Percentiles rank a stretch among this genome's conserved stretches.
Conservation (phyloP, 2,888 invertebrate species). For the Leucophora obtusa region DNA sequence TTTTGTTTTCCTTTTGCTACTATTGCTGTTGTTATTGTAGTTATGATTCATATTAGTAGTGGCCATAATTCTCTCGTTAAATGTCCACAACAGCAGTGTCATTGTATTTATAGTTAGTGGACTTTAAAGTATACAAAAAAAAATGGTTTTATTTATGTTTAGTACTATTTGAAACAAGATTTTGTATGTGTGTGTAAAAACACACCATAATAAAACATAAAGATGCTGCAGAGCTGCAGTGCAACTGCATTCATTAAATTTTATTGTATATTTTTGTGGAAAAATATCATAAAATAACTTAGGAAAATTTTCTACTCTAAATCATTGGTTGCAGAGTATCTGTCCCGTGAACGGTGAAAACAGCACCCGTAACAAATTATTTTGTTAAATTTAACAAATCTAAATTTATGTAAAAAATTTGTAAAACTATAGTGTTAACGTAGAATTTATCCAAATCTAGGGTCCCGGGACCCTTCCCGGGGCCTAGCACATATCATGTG, state of each 20-base stretch:
- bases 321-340: no score
- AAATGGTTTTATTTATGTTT: slow-evolving; percentile 42
- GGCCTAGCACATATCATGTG: no score
- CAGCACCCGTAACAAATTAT: no score
- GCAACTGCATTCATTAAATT: slow-evolving; percentile 33
- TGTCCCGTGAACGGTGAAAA: no score
- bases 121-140: not conserved
- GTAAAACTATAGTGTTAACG: no score
- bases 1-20: not conserved
- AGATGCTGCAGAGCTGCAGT: slow-evolving; percentile 22
- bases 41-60: slow-evolving; percentile 44
- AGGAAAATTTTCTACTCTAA: no score
- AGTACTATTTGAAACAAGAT: slow-evolving; percentile 19
- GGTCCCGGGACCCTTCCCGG: no score
- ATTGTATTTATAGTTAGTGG: slow-evolving; percentile 30
- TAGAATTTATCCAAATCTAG: no score
- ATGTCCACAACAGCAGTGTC: slow-evolving; percentile 58
- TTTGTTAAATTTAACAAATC: no score
- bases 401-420: no score
- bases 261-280: slow-evolving; percentile 5
- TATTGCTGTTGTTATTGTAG: not conserved
- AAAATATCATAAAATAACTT: no score
- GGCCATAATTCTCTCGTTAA: slow-evolving; percentile 63
- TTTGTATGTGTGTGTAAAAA: slow-evolving; percentile 5
- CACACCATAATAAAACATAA: slow-evolving; percentile 2